These are phyloP conservation scores for Bradynema listronoti DNA, from an alignment of 1,140 invertebrate genomes.

Conservation along the genomic window DNA sequence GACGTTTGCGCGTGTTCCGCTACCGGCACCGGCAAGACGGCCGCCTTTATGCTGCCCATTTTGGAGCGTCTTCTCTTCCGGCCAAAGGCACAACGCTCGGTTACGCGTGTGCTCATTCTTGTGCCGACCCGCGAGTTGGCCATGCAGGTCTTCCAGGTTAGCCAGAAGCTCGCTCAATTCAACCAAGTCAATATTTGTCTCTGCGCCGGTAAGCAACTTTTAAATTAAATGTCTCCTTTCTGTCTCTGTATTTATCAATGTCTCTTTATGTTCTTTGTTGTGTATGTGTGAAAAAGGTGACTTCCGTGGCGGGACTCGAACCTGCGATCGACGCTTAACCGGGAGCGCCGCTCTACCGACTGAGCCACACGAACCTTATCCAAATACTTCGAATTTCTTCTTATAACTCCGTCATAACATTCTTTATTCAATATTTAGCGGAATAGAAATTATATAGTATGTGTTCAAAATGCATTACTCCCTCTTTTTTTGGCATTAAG, in stretches of 20 bases:
- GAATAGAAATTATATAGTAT: not conserved
- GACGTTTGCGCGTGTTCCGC: constrained; percentile 93
- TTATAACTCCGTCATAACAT: too few relatives aligned
- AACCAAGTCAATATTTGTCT: constrained; percentile 64
- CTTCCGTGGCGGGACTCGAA: too few relatives aligned
- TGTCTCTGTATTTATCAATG: not conserved
- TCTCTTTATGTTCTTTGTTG: not conserved
- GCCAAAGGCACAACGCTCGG: constrained; percentile 62
- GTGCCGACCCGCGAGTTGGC: constrained; percentile 87
- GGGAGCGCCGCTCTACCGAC: too few relatives aligned
- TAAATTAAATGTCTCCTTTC: constrained; percentile 4
- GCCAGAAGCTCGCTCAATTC: constrained; percentile 79
- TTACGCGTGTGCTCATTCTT: constrained; percentile 80
- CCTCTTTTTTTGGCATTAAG: constrained; percentile 35
- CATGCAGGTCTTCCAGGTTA: constrained; percentile 66
- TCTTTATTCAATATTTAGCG: too few relatives aligned
- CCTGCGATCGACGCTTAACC: too few relatives aligned
- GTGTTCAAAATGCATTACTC: too few relatives aligned
- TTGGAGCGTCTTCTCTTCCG: constrained; percentile 81
- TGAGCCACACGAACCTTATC: too few relatives aligned
- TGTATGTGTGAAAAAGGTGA: too few relatives aligned
- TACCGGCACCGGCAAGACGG: constrained; percentile 93
- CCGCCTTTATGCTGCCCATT: constrained; percentile 94
- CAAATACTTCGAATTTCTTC: too few relatives aligned
- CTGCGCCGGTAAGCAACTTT: constrained; percentile 59